Evolutionary conservation across 2,113 vertebrate genomes (phyloP).

Genomic region (Morone saxatilis): DNA sequence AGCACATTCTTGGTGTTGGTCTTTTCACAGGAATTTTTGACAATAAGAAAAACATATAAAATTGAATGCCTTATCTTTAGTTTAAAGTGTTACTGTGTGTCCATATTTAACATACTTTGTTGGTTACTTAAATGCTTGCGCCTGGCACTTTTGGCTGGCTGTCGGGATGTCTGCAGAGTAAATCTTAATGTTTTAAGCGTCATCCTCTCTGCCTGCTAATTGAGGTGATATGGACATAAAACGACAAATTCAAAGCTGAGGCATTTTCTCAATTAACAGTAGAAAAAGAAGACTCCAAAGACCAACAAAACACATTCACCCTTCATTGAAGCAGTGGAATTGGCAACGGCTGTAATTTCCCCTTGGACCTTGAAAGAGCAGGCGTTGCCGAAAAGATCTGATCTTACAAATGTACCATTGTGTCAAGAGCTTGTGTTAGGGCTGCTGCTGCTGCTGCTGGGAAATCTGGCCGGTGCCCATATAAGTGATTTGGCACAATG

Average conservation of each 20-base stretch:
- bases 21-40: background rate
- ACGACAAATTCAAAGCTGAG: background rate
- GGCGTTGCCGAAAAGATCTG: conserved; percentile 46
- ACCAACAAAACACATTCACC: conserved; percentile 26
- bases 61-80: background rate
- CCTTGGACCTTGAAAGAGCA: conserved; percentile 21
- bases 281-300: conserved; percentile 12
- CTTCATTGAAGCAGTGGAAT: conserved; percentile 14
- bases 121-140: background rate
- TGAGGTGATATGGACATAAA: conserved; percentile 8
- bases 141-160: conserved; percentile 36
- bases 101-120: background rate
- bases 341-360: conserved; percentile 41
- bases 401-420: conserved; percentile 49
- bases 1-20: background rate
- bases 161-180: conserved; percentile 13
- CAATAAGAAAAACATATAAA: background rate
- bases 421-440: conserved; percentile 44
- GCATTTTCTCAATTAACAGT: conserved; percentile 15
- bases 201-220: background rate
- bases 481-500: conserved; percentile 57
- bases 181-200: conserved; percentile 3
- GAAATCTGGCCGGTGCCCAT: conserved; percentile 32
- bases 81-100: background rate
- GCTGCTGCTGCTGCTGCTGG: conserved; percentile 20